A percentile compares a stretch with the other conserved stretches of the same genome.
Evolutionary conservation across 2,113 vertebrate species (phyloP).

Genomic region (Aegypius monachus): DNA sequence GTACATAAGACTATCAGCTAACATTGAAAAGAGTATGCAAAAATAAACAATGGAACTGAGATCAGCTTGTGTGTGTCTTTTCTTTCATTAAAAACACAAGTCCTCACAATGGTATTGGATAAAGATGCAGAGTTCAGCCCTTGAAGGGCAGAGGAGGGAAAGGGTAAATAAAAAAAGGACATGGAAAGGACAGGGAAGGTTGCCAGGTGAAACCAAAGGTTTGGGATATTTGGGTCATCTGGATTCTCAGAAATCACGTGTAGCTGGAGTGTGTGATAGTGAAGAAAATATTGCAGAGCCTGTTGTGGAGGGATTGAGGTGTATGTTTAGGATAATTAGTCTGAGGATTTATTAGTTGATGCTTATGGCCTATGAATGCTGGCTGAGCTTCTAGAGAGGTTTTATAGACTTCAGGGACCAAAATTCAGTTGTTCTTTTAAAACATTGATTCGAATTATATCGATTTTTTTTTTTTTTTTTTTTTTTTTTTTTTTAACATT

Average conservation of each 20-base stretch:
- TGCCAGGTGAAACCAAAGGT: neutral
- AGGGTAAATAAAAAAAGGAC: neutral
- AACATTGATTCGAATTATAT: neutral
- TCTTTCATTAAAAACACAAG: neutral
- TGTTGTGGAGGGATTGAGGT: neutral
- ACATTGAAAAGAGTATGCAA: neutral
- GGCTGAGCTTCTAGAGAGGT: neutral
- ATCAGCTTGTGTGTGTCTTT: conserved; percentile 12
- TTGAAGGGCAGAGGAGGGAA: neutral
- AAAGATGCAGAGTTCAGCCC: neutral
- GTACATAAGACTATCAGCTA: neutral
- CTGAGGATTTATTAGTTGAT: neutral
- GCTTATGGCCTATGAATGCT: neutral
- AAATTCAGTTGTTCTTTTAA: neutral
- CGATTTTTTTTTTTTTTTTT: neutral
- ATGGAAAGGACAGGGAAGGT: neutral
- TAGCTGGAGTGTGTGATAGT: neutral
- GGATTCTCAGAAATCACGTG: neutral
- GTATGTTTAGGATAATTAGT: neutral
- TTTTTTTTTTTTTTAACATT: neutral
- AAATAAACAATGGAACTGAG: conserved; percentile 40
- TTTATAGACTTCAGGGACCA: neutral
- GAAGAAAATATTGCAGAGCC: neutral
- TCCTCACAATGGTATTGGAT: neutral
- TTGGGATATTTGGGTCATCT: neutral